Base-by-base conservation (phyloP, 2,113 vertebrate genomes). In the Tachuris rubrigastra region DNA sequence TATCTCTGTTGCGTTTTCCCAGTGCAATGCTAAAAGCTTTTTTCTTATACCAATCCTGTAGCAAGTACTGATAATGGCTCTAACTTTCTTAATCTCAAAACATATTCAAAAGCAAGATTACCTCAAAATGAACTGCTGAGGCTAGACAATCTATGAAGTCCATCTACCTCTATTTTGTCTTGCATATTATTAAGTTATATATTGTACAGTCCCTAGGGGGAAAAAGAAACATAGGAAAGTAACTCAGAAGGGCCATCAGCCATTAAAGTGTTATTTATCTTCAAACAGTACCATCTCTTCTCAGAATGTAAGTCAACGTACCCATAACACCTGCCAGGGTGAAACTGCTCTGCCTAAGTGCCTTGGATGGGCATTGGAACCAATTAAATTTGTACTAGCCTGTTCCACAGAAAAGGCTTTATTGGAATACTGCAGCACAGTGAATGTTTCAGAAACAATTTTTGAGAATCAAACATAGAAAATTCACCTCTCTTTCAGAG, bases 391-490 rank as follows among this genome's bases (percentile, higher is more conserved):
- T 81, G 65, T 58, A 93, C 47, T 39, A 69, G 37, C 39, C 52
- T 63, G 55, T 17, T 85, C 60, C 90, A 89, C 62, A 41, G 72
- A 96, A 97, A 95, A 94, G 66, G 75, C 49, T 98, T 98, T 97
- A 97, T 86, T 97, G 28, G 63, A 50, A 46, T 3, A 5, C 27
- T 41, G 80, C 83, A 95, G 62, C 75, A 65, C 5, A 80, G n/a
- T 27, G 7, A 23, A 63, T 78, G 35, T 16, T 74, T 71, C 72
- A 77, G 44, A 93, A 84, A 80, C 20, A 80, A 59, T 53, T 97
- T 41, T 7, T 73, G 28, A 41, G 92, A 90, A 67, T 75, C 49
- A 60, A 63, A 89, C 55, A 89, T 96, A 96, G 18, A 97, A 97
- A 98, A 96, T 85, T 86, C 72, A 95, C 52, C 52, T 78, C 22